phyloP scores from a whole-genome alignment of 2,797 vertebrate species.

The Lemur catta region DNA sequence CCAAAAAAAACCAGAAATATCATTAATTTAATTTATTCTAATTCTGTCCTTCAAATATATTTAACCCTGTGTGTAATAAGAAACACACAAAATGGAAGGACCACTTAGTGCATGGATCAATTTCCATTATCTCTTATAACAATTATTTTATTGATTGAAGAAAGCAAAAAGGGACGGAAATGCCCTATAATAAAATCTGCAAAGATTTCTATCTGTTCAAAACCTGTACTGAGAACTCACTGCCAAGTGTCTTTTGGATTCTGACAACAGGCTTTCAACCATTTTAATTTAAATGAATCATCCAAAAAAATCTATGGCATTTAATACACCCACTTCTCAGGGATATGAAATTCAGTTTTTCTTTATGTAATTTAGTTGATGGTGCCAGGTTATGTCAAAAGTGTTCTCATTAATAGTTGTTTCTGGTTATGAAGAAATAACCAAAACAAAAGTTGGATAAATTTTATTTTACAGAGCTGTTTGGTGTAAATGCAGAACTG shows the following conservation, averaged over 20 bases:
- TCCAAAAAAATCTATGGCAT: constrained; percentile 71
- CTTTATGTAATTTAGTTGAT: constrained; percentile 66
- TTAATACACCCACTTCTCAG: constrained; percentile 68
- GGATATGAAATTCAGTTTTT: constrained; percentile 68
- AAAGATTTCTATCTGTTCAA: constrained; percentile 58
- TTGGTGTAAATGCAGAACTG: not conserved
- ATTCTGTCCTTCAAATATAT: not conserved
- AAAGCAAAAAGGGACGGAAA: constrained; percentile 32
- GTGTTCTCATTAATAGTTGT: constrained; percentile 62
- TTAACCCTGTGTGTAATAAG: not conserved
- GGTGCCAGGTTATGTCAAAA: constrained; percentile 66
- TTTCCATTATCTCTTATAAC: constrained; percentile 20
- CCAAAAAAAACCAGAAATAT: not conserved
- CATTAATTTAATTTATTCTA: constrained; percentile 31
- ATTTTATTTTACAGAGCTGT: constrained; percentile 36
- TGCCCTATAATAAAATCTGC: constrained; percentile 65
- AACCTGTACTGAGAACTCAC: constrained; percentile 11
- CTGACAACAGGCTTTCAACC: constrained; percentile 62
- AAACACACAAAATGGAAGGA: not conserved
- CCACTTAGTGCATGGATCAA: not conserved
- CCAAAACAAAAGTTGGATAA: constrained; percentile 50
- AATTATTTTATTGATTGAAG: constrained; percentile 27
- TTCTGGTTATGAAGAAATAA: constrained; percentile 53
- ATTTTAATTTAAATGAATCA: constrained; percentile 72
- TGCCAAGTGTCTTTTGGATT: constrained; percentile 72